phyloP scores from a whole-genome alignment of 2,113 vertebrate species.

The Phocoena sinus region DNA sequence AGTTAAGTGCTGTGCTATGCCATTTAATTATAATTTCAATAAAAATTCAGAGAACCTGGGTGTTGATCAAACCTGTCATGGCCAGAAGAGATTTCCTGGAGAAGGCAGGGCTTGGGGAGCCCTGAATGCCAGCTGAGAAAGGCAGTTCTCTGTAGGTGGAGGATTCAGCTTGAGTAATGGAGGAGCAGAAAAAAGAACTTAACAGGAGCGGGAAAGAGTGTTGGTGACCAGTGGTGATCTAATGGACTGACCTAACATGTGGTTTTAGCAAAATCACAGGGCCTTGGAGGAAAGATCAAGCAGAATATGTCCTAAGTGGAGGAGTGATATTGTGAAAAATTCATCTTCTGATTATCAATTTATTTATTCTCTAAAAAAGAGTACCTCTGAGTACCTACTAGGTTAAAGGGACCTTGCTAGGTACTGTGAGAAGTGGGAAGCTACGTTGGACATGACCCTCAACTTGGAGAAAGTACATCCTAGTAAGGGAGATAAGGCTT shows the following conservation, averaged over 20 bases:
- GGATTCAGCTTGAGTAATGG: background rate
- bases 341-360: background rate
- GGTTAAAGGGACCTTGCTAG: background rate
- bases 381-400: background rate
- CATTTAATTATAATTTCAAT: background rate
- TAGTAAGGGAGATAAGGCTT: background rate
- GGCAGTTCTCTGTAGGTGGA: background rate
- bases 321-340: background rate
- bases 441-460: background rate
- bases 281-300: background rate
- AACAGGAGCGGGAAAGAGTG: background rate
- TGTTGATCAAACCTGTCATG: background rate
- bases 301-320: background rate
- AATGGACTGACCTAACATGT: background rate
- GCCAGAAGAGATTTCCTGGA: background rate
- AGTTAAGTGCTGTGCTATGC: background rate
- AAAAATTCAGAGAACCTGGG: background rate
- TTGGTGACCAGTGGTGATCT: background rate
- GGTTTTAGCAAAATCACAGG: background rate
- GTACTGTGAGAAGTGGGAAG: background rate
- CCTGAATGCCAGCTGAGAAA: background rate
- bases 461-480: background rate
- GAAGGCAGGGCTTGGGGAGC: background rate
- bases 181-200: background rate
- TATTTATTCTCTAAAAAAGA: background rate